Evolutionary conservation across 2,113 vertebrate species (phyloP), one percentile per base, ranked within the genome.

Genomic region (Hippocampus guttulatus): DNA sequence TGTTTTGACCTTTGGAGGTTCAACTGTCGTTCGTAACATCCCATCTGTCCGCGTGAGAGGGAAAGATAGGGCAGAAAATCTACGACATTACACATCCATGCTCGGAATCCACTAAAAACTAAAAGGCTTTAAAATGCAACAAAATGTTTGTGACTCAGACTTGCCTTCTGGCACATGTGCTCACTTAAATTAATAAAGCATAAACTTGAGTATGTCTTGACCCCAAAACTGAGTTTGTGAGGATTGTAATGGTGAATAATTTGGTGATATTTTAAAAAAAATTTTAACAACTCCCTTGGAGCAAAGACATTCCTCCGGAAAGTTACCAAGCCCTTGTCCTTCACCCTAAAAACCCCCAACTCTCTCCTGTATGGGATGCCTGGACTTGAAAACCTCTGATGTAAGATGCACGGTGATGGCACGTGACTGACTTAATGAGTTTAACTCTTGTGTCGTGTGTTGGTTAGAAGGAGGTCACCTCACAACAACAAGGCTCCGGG

Each of bases 161-260:
- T 23, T 63, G 41, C 54, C 20, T 66, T 41, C 49, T 33, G 20
- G 75, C 58, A 67, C 21, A 49, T 47, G 45, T 52, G 69, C 69
- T 67, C 9, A 41, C 75, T 55, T 25, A 54, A 63, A 40, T 64
- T 73, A 71, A 52, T 63, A 64, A 65, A 73, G 67, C 70, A 47
- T n/a, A 38, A 63, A 41, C 61, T 21, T 62, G 60, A 38, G 20
- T 62, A 18, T 21, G 9, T 21, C 3, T 33, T 63, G 38, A 20
- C 61, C 61, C 61, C 20, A n/a, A 63, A 63, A 63, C 61, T 23
- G n/a, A 40, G 61, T 38, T 63, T 40, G 61, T 38, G n/a, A 38
- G 33, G 61, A 40, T 20, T 40, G 15, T 63, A n/a, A 63, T 41
- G 40, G 33, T 63, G 61, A 3, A n/a, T 63, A n/a, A 63, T 63